A percentile compares a stretch with the other conserved stretches of the same genome.
These are phyloP conservation scores for Porites australiensis DNA, from an alignment of 64 coral and sea anemone genomes.

Conservation along the genomic window DNA sequence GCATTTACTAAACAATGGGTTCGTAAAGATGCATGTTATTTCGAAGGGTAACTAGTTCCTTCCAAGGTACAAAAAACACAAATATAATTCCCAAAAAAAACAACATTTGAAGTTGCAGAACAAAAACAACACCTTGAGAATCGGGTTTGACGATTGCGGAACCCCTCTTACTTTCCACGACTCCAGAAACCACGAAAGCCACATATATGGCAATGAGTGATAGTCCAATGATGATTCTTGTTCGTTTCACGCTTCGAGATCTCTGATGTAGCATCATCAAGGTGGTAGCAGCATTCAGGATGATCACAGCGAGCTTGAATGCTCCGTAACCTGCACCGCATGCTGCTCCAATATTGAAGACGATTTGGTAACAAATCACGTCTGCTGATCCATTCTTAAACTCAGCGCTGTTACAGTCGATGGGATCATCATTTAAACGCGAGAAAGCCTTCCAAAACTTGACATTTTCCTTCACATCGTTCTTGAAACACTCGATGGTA, in stretches of 20 bases:
- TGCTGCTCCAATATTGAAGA: constrained; percentile 16
- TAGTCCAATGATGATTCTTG: neutral
- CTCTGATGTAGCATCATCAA: constrained; percentile 13
- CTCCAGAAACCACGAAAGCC: neutral
- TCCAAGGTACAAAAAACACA: constrained; percentile 33
- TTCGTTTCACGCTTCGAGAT: neutral
- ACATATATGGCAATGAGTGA: neutral
- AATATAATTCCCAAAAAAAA: neutral
- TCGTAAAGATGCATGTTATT: constrained; percentile 17
- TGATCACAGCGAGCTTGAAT: constrained; percentile 21
- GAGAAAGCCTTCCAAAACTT: constrained; percentile 25
- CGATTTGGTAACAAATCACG: constrained; percentile 38
- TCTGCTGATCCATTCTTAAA: neutral
- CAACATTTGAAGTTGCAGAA: neutral
- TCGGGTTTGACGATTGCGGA: neutral
- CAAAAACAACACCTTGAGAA: neutral
- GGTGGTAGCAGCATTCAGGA: constrained; percentile 5
- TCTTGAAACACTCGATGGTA: constrained; percentile 25
- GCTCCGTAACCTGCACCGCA: constrained; percentile 11
- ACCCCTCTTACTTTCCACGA: constrained; percentile 24
- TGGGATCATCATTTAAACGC: neutral
- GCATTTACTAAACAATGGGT: neutral
- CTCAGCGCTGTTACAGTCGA: constrained; percentile 11
- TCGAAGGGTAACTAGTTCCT: neutral
- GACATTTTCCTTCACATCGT: neutral